Conservation (phyloP, 2,888 invertebrate genomes). For the Eupithecia dodoneata region DNA sequence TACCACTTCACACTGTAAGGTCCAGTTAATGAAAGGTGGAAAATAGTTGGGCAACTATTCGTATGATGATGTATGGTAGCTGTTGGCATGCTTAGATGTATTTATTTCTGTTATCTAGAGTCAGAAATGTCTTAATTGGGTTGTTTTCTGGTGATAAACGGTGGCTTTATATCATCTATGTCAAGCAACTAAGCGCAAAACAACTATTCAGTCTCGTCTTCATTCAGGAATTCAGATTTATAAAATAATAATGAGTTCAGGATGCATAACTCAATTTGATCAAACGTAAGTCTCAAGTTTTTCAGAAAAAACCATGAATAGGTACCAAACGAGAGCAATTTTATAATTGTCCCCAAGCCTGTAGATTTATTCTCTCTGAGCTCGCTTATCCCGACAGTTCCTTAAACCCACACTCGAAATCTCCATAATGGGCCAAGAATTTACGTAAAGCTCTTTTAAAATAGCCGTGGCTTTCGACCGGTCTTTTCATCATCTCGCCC, state of each 20-base stretch:
- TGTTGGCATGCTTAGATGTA: conserved; percentile 37
- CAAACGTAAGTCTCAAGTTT: neutral
- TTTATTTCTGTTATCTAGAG: conserved; percentile 38
- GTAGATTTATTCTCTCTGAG: conserved; percentile 30
- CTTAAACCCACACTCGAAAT: conserved; percentile 37
- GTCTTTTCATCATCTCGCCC: conserved; percentile 36
- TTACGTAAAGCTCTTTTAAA: conserved; percentile 40
- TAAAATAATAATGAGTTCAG: neutral
- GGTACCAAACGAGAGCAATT: conserved; percentile 16
- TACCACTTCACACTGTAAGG: conserved; percentile 14
- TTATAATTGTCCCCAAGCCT: conserved; percentile 28
- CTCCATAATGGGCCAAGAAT: conserved; percentile 38
- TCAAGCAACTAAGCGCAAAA: neutral
- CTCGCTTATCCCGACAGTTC: conserved; percentile 33
- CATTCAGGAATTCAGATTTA: neutral
- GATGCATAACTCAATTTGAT: neutral
- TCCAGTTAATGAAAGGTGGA: conserved; percentile 44
- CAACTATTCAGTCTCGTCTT: neutral
- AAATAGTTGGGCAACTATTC: conserved; percentile 39
- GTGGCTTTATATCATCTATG: conserved; percentile 12
- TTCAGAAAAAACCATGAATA: neutral
- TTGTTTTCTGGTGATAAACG: conserved; percentile 36
- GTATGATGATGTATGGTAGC: conserved; percentile 37
- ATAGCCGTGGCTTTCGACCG: conserved; percentile 36
- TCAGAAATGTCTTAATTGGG: conserved; percentile 41